Evolutionary conservation across 2,888 invertebrate species (phyloP), one percentile per base, ranked within the genome.

Genomic region (Diaphora mendica): DNA sequence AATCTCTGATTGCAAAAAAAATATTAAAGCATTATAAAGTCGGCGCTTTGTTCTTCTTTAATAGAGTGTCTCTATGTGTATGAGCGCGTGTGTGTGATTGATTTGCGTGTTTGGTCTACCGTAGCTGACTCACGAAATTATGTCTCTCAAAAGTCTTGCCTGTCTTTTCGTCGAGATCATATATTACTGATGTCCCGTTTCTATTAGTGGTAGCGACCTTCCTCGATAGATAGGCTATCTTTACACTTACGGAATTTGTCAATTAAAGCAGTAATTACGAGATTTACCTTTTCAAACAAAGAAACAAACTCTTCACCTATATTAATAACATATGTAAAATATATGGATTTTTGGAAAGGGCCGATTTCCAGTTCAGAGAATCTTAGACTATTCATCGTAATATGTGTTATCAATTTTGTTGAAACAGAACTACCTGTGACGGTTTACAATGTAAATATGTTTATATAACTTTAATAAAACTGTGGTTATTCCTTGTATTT

Each of bases 401-500:
- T 44, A 35, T 33, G n/a, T 35, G 1, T 5, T n/a, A 39, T 59
- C 68, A 59, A 35, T 13, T 62, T 35, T 68, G 23, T 33, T 26
- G 17, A 2, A 20, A 42, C 26, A 42, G 20, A 15, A 69, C 62
- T 69, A 62, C 39, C 69, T 39, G 42, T 20, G 42, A 69, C 39
- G 59, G 59, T 68, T 20, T 20, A 15, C 4, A 39, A 42, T 20
- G 4, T 39, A 59, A 62, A 62, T 62, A 30, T 35, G 23, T 67
- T n/a, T 20, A 23, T 68, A 33, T 68, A 13, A 9, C 15, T 51
- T 68, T 8, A 55, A 13, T 20, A 20, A 9, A 69, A 26, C 9
- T 69, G 39, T 26, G 39, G 55, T 62, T 62, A 20, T 62, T 62
- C 69, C 59, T 69, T 62, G 30, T 62, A 62, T 39, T 69, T 11